Evolutionary conservation across 2,113 vertebrate genomes (phyloP), one percentile per base, ranked within the genome.

Genomic region (Orientallactaga bullata): DNA sequence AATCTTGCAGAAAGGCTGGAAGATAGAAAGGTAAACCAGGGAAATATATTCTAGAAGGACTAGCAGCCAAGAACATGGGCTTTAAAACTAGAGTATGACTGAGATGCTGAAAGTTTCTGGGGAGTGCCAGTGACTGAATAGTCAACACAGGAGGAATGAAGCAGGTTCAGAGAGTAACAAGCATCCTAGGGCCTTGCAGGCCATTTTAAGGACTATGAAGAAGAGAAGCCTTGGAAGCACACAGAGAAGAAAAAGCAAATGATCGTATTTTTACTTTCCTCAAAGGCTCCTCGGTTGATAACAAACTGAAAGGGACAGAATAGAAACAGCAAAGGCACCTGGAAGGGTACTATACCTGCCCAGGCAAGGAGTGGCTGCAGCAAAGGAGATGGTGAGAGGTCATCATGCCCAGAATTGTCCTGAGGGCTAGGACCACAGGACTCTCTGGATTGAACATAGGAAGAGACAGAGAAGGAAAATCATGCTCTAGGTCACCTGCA

Each of bases 31-130:
- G 3, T 18, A 60, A 72, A 18, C 21, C 0, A 24, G 13, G 4
- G 37, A 80, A 93, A 63, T 42, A 91, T 30, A 32, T 91, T 85
- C 55, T 61, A 23, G 68, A 89, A 74, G n/a, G 30, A 79, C 84
- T 0, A 78, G 83, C 9, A 72, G 69, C 5, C 47, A 72, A 30
- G 63, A 26, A 66, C 21, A 15, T 66, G 80, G 74, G 32, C 47
- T 51, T 10, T 5, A 77, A 30, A 69, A 63, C 79, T 69, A 12
- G 24, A 76, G 28, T n/a, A 18, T 23, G 61, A 26, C 17, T 35
- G 3, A 71, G 51, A 35, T 21, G 24, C 5, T 26, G 60, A 37
- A 73, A 81, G 58, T 7, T 1, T 18, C 9, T 26, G 0, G 6
- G 9, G 81, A 73, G 47, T 32, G 69, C 37, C 28, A 35, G 39